Base-by-base conservation (phyloP, 1,140 invertebrate species). In the Pogonomyrmex barbatus region DNA sequence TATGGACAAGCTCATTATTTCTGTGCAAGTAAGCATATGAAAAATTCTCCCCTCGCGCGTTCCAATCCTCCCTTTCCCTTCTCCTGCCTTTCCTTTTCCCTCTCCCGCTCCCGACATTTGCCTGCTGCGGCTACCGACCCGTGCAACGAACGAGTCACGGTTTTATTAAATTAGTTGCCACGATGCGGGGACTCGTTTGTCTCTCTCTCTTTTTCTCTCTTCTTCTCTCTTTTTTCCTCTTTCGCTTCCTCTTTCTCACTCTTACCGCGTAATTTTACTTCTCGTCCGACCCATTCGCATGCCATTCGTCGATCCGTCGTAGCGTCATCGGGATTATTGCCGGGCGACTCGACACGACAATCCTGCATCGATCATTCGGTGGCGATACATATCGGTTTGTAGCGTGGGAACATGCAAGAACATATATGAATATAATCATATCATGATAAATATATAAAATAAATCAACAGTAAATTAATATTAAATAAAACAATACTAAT, bases 1-100 rank as follows among this genome's bases (percentile, higher is more conserved):
- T 94, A 95, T 94, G 94, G 92, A 94, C 91, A 95, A 93, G 93
- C 94, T 95, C 94, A 94, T 95, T 95, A 95, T 95, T 95, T 94
- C 93, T 94, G 94, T 94, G 92, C 94, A 95, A 91, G 93, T 95
- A 93, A 95, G 94, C 94, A 95, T 94, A 95, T 94, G 93, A 94
- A 94, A 94, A 94, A 94, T 94, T 93, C 88, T 90, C 88, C 87
- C 87, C 90, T 86, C 86, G 84, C 85, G 24, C 87, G 54, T 71
- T 90, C 73, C 73, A 56, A 87, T 78, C 60, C 87, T 79, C 85
- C 76, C 90, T 87, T 81, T 89, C 58, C 79, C 67, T 82, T 52
- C 65, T 84, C 47, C 60, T 83, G 70, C 85, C 88, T 75, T 50
- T 82, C 62, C 54, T n/a, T 87, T 79, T 81, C 42, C n/a, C 77